A percentile compares a stretch with the other conserved stretches of the same genome.
These are phyloP conservation scores for Tipula unca DNA, from an alignment of 2,888 invertebrate genomes.

Conservation along the genomic window DNA sequence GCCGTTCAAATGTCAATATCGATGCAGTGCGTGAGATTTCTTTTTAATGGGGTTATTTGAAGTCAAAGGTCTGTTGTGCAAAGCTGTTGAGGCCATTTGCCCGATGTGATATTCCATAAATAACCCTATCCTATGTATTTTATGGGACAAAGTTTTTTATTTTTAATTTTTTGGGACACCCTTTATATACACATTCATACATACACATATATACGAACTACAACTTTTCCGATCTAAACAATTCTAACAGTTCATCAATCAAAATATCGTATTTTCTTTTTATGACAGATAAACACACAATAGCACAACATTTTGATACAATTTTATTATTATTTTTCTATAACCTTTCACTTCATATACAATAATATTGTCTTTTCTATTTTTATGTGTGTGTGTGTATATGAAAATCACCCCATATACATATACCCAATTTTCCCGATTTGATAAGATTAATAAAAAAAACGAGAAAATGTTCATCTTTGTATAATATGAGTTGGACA, in stretches of 20 bases:
- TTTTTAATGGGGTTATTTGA: too few species aligned
- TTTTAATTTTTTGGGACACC: too few species aligned
- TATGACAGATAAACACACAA: conserved; percentile 28
- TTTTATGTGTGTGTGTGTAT: background rate
- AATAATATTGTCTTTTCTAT: background rate
- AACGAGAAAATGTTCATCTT: background rate
- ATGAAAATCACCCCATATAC: background rate
- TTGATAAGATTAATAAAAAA: background rate
- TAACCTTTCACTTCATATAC: conserved; percentile 17
- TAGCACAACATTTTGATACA: conserved; percentile 19
- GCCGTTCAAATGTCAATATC: too few species aligned
- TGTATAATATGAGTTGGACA: background rate
- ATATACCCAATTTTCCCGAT: background rate
- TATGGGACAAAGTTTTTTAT: too few species aligned
- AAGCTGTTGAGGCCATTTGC: too few species aligned
- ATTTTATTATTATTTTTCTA: conserved; percentile 14
- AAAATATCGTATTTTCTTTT: conserved; percentile 26
- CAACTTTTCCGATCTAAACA: conserved; percentile 18
- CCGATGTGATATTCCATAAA: too few species aligned
- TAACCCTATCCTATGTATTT: too few species aligned
- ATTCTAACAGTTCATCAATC: conserved; percentile 27
- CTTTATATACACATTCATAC: too few species aligned
- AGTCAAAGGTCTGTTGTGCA: too few species aligned
- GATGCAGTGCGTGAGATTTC: too few species aligned
- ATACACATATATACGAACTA: background rate